Conservation (phyloP, 2,113 vertebrate species). For the Cyphomyrus discorhynchus region DNA sequence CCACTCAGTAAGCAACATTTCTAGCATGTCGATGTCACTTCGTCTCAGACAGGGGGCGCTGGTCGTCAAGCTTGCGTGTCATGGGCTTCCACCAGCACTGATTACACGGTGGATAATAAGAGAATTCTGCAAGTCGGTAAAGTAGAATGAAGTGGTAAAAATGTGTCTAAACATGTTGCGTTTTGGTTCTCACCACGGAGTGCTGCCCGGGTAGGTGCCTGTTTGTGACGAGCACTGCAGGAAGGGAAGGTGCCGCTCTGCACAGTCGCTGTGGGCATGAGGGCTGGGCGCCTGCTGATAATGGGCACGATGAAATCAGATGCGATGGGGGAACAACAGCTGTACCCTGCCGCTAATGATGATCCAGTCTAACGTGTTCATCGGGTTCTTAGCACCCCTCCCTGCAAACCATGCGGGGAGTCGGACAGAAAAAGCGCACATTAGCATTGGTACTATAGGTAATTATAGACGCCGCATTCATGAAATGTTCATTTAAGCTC, state of each 20-base stretch:
- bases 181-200: neutral
- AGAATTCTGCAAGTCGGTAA: neutral
- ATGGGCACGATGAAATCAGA: neutral
- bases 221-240: neutral
- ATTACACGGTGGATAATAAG: neutral
- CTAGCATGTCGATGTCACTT: neutral
- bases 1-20: neutral
- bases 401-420: neutral
- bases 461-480: neutral
- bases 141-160: neutral
- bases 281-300: neutral
- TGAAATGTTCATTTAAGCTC: neutral
- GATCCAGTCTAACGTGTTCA: neutral
- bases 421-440: neutral
- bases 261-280: neutral
- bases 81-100: neutral
- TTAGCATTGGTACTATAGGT: too few relatives aligned
- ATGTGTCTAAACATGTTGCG: neutral
- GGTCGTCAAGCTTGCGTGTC: neutral
- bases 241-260: neutral
- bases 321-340: neutral
- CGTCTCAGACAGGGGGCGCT: neutral
- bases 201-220: neutral
- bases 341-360: neutral
- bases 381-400: neutral